Evolutionary conservation across 2,888 invertebrate species (phyloP).

Genomic region (Hydriomena furcata): DNA sequence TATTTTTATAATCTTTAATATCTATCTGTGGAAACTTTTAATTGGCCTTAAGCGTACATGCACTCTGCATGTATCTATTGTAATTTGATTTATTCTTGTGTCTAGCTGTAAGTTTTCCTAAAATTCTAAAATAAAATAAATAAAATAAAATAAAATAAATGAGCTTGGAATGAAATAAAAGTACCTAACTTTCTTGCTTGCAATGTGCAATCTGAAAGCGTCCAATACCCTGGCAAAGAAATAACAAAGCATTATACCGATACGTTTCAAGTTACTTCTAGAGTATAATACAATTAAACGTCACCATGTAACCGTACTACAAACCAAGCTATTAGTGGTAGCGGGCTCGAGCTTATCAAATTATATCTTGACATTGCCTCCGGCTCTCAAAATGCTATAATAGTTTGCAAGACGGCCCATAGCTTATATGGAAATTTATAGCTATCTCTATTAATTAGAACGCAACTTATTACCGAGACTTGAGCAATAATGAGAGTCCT

Average conservation of each 20-base stretch:
- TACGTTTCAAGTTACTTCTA: background rate
- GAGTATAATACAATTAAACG: constrained; percentile 26
- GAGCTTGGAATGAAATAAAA: too few relatives aligned
- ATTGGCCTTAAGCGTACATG: too few relatives aligned
- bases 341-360: constrained; percentile 53
- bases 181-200: too few relatives aligned
- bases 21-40: too few relatives aligned
- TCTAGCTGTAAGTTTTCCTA: too few relatives aligned
- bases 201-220: too few relatives aligned
- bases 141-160: too few relatives aligned
- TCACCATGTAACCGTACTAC: constrained; percentile 24
- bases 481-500: constrained; percentile 49
- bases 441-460: constrained; percentile 62
- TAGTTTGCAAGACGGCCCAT: constrained; percentile 49
- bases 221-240: too few relatives aligned
- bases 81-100: too few relatives aligned
- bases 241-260: background rate
- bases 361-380: constrained; percentile 51
- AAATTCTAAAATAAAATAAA: too few relatives aligned
- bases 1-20: too few relatives aligned
- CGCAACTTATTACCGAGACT: constrained; percentile 47
- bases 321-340: constrained; percentile 39
- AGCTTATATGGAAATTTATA: constrained; percentile 61
- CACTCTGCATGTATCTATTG: too few relatives aligned
- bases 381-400: constrained; percentile 48